Conservation (phyloP, 2,113 vertebrate species). For the Centropristis striata region DNA sequence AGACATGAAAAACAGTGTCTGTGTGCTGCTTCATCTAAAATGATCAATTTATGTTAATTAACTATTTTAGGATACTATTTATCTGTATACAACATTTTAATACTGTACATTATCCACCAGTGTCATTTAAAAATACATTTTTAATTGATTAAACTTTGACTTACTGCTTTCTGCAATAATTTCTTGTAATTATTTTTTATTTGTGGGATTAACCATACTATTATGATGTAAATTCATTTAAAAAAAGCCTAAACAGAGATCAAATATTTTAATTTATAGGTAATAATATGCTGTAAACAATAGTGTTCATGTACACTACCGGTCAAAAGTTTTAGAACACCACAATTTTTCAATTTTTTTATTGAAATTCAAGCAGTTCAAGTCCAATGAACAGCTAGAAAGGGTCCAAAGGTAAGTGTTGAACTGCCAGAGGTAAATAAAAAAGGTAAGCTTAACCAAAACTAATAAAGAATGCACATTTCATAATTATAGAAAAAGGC, state of each 20-base stretch:
- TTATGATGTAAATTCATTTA: background rate
- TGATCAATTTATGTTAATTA: too few species aligned
- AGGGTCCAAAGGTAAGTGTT: too few species aligned
- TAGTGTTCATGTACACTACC: too few species aligned
- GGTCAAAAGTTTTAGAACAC: too few species aligned
- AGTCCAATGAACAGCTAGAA: too few species aligned
- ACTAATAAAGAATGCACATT: too few species aligned
- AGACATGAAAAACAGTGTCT: background rate
- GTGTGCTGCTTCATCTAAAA: conserved; percentile 1
- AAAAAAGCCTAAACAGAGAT: background rate
- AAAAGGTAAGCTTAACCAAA: too few species aligned
- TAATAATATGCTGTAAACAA: background rate
- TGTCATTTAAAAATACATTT: background rate
- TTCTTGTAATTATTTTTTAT: background rate
- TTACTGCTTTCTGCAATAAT: background rate
- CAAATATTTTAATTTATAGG: background rate
- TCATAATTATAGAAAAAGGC: too few species aligned
- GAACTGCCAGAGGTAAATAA: too few species aligned
- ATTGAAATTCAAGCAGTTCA: too few species aligned
- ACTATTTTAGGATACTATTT: background rate
- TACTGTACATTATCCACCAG: background rate
- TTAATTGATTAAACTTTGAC: too few species aligned
- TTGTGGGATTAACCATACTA: background rate
- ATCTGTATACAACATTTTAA: background rate
- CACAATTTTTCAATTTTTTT: too few species aligned